Conservation (phyloP, 1,140 invertebrate species). For the Teleopsis dalmanni region DNA sequence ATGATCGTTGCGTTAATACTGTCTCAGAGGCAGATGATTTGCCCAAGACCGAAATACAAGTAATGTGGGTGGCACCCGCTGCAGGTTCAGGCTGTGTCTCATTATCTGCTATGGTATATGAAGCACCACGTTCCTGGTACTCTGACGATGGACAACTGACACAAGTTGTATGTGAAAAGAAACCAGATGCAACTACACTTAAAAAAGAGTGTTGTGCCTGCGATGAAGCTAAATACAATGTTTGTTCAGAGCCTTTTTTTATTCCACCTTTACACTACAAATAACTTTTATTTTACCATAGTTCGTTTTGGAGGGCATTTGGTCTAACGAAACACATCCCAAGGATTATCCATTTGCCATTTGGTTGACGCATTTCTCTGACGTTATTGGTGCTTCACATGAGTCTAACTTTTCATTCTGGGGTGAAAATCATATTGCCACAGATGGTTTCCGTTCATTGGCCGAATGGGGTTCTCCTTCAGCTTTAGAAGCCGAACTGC, state of each 20-base stretch:
- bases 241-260: constrained; percentile 43
- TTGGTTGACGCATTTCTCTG: constrained; percentile 95
- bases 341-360: constrained; percentile 88
- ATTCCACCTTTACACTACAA: neutral
- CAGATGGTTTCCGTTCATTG: constrained; percentile 79
- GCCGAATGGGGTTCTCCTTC: constrained; percentile 68
- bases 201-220: constrained; percentile 75
- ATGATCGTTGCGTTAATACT: constrained; percentile 81
- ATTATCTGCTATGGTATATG: constrained; percentile 78
- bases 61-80: constrained; percentile 83
- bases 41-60: constrained; percentile 79
- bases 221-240: constrained; percentile 84
- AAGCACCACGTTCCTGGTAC: constrained; percentile 75
- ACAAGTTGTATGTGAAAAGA: constrained; percentile 70
- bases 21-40: constrained; percentile 68
- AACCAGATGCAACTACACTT: constrained; percentile 43
- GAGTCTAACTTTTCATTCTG: constrained; percentile 86
- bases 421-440: constrained; percentile 84
- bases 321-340: constrained; percentile 93
- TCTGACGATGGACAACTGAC: constrained; percentile 81
- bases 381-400: constrained; percentile 94
- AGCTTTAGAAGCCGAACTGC: constrained; percentile 85
- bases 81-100: constrained; percentile 75
- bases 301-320: constrained; percentile 90
- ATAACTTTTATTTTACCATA: constrained; percentile 40